These are phyloP conservation scores for Rhaphigaster nebulosa DNA, from an alignment of 2,888 invertebrate genomes.

Conservation along the genomic window DNA sequence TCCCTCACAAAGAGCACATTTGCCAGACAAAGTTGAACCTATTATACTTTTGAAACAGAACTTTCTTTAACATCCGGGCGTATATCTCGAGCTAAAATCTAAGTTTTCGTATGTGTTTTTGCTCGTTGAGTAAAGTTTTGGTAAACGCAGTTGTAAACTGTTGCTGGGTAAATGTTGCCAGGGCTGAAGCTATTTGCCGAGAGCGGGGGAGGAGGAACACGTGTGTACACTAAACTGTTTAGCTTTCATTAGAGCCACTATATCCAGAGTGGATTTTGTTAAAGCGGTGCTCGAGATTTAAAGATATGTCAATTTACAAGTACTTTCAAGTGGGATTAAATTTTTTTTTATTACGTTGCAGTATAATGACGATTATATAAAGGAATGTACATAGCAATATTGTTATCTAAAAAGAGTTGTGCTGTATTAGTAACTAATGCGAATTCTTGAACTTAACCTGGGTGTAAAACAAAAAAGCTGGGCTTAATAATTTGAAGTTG, in stretches of 20 bases:
- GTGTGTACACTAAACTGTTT: conserved; percentile 8
- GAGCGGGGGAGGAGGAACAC: not conserved
- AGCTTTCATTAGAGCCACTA: not conserved
- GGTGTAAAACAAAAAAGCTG: too few species aligned
- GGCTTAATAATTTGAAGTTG: too few species aligned
- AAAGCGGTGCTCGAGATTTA: not conserved
- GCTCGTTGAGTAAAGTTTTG: not conserved
- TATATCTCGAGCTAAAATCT: not conserved
- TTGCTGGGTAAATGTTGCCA: conserved; percentile 1
- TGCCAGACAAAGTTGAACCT: not conserved
- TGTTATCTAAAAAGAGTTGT: too few species aligned
- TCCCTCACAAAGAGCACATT: not conserved
- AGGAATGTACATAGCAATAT: too few species aligned
- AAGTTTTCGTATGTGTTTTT: not conserved
- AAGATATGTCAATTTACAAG: not conserved
- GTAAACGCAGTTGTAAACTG: conserved; percentile 14
- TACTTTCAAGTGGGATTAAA: not conserved
- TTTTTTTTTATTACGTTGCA: too few species aligned
- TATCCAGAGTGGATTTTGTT: not conserved
- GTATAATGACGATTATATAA: too few species aligned
- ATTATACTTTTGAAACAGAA: conserved; percentile 1
- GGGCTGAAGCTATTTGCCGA: not conserved
- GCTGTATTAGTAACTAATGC: too few species aligned
- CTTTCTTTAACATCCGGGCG: not conserved
- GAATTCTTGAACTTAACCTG: too few species aligned